Evolutionary conservation across 2,797 vertebrate genomes (phyloP).

Genomic region (Anniella stebbinsi): DNA sequence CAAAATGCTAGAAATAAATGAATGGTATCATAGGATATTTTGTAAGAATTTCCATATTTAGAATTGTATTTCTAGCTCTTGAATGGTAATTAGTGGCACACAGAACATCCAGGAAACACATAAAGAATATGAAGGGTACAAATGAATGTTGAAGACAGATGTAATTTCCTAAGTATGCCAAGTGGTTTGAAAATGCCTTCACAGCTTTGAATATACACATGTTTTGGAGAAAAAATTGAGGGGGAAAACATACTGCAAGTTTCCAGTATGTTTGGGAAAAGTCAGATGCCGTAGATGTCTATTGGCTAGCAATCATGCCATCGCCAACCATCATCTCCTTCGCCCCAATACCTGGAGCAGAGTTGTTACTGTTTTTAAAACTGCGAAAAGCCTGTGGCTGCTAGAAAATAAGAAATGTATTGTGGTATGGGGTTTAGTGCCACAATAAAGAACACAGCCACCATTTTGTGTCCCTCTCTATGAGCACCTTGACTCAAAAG

Average conservation of each 20-base stretch:
- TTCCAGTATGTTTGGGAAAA: neutral
- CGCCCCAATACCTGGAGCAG: neutral
- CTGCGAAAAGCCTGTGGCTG: neutral
- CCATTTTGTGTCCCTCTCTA: neutral
- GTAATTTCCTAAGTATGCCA: neutral
- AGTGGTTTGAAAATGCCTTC: neutral
- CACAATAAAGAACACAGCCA: neutral
- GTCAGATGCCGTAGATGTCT: neutral
- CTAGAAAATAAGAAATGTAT: neutral
- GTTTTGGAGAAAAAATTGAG: neutral
- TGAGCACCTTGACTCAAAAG: neutral
- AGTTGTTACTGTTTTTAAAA: neutral
- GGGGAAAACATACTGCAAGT: neutral
- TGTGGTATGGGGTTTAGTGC: neutral
- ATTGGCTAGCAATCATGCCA: neutral
- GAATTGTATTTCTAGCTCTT: neutral
- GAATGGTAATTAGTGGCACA: neutral
- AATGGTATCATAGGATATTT: neutral
- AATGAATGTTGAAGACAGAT: neutral
- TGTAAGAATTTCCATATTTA: conserved; percentile 3
- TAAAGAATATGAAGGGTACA: neutral
- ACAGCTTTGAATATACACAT: neutral
- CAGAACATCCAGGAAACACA: neutral
- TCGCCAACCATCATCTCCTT: neutral
- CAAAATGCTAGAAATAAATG: conserved; percentile 15